phyloP scores from a whole-genome alignment of 2,888 invertebrate species.

The Panopea generosa region DNA sequence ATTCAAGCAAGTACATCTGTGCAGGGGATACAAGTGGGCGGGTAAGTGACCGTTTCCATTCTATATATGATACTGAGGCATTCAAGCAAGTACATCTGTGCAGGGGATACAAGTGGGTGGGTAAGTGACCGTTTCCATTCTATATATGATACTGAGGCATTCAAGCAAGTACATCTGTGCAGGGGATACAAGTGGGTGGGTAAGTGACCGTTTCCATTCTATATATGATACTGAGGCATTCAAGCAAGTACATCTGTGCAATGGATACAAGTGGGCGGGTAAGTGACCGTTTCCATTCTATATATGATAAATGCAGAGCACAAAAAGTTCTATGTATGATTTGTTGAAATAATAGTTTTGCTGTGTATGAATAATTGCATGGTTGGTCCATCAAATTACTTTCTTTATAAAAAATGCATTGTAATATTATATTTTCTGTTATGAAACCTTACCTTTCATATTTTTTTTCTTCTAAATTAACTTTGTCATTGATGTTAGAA shows the following conservation, averaged over 20 bases:
- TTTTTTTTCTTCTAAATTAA: too few species aligned
- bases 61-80: slow-evolving; percentile 92
- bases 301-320: slow-evolving; percentile 93
- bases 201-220: too few species aligned
- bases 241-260: slow-evolving; percentile 86
- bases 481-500: too few species aligned
- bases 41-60: slow-evolving; percentile 77
- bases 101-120: slow-evolving; percentile 86
- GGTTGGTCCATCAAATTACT: too few species aligned
- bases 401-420: too few species aligned
- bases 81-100: slow-evolving; percentile 86
- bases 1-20: slow-evolving; percentile 87
- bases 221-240: slow-evolving; percentile 92
- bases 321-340: slow-evolving; percentile 86
- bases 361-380: too few species aligned
- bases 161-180: slow-evolving; percentile 87
- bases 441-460: too few species aligned
- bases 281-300: too few species aligned
- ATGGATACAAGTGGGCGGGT: slow-evolving; percentile 86
- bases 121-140: slow-evolving; percentile 74
- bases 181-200: slow-evolving; percentile 86
- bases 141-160: slow-evolving; percentile 92
- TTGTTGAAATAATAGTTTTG: slow-evolving; percentile 85
- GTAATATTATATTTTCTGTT: too few species aligned
- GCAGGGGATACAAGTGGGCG: slow-evolving; percentile 86